A percentile compares a stretch with the other conserved stretches of the same genome.
Conservation (phyloP, 2,797 vertebrate genomes). For the Australoheros facetus region DNA sequence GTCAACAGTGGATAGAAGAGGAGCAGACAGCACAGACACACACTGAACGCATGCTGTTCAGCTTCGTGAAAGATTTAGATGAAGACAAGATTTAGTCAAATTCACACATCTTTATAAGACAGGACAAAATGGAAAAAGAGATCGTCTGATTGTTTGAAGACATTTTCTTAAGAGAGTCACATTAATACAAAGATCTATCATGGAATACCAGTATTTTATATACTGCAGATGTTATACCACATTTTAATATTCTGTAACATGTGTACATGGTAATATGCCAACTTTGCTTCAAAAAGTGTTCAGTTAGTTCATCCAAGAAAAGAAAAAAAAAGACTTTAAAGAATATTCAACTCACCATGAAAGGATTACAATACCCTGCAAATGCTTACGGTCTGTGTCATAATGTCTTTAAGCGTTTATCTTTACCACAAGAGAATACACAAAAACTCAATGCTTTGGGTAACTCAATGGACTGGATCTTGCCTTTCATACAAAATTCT, state of each 20-base stretch:
- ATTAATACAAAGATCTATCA: conserved; percentile 84
- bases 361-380: conserved; percentile 80
- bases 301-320: conserved; percentile 80
- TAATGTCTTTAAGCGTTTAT: conserved; percentile 74
- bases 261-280: conserved; percentile 81
- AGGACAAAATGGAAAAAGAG: conserved; percentile 82
- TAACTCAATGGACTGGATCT: conserved; percentile 65
- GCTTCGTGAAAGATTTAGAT: conserved; percentile 55
- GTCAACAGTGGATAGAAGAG: background rate
- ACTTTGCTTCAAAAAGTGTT: conserved; percentile 79
- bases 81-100: conserved; percentile 70
- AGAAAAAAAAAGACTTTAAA: conserved; percentile 57
- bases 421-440: conserved; percentile 76
- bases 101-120: conserved; percentile 80
- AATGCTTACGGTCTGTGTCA: conserved; percentile 72
- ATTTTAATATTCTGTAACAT: conserved; percentile 82
- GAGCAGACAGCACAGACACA: conserved; percentile 10
- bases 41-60: conserved; percentile 26
- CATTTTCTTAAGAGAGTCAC: conserved; percentile 84
- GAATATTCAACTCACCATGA: conserved; percentile 77
- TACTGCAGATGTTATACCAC: conserved; percentile 81
- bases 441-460: conserved; percentile 72
- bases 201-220: conserved; percentile 82
- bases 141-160: conserved; percentile 80
- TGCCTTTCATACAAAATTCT: conserved; percentile 68